Evolutionary conservation across 2,113 vertebrate species (phyloP), one percentile per base, ranked within the genome.

Genomic region (Dascyllus trimaculatus): DNA sequence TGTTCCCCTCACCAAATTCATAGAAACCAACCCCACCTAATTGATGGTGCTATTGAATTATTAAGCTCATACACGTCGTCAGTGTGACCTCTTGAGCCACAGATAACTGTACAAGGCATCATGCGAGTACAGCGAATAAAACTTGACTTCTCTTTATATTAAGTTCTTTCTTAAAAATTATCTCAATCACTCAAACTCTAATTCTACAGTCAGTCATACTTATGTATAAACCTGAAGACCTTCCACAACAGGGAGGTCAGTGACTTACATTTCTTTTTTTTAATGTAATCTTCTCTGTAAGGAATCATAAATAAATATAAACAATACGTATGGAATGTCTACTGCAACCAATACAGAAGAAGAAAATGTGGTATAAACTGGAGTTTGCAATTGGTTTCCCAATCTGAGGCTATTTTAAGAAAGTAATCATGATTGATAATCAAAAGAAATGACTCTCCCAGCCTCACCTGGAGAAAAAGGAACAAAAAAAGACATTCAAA

Each of bases 271-370:
- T 63, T 80, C 43, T 62, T 85, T 84, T 65, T 72, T 66, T 26
- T 75, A 63, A 82, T 62, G 63, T 96, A 94, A 94, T 95, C 93
- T 95, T 21, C 91, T 95, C 94, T 96, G 93, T 84, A 93, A 95
- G 95, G 95, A 96, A 98, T 98, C 94, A 99, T 97, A 98, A 98
- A 99, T 99, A 99, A 99, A 99, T 98, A 99, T 95, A 97, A 93
- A 94, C 76, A 93, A 96, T 96, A 97, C 95, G 97, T 96, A 96
- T 97, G 95, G 96, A 97, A 98, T 97, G 97, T 97, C 95, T 97
- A 98, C 96, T 97, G 96, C 96, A 97, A 97, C 97, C 93, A 92
- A 96, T 95, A 97, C 93, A 95, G 93, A 92, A 92, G 92, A 59
- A 80, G 45, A 70, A 84, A 93, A 76, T 83, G 86, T 86, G 66